Evolutionary conservation across 1,140 invertebrate species (phyloP).

Genomic region (Habropoda laboriosa): DNA sequence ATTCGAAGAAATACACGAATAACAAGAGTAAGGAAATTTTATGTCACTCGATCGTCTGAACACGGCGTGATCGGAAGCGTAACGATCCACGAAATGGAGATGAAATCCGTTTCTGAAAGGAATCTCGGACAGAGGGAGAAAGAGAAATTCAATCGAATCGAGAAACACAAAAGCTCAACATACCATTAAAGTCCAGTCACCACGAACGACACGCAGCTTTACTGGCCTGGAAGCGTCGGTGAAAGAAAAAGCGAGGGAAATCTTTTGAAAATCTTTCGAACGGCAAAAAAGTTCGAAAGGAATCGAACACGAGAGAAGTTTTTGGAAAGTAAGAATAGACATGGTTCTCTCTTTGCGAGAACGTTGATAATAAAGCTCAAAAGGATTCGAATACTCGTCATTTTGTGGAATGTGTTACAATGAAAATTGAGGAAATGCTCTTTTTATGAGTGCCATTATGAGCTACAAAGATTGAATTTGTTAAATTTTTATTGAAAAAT

Average conservation of each 20-base stretch:
- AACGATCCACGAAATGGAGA: not conserved
- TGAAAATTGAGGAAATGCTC: no score
- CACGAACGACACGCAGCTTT: not conserved
- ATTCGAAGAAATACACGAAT: not conserved
- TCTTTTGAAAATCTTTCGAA: not conserved
- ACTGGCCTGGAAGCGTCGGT: not conserved
- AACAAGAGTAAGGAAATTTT: not conserved
- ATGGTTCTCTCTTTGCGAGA: no score
- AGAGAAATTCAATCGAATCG: constrained; percentile 7
- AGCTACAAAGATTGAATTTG: no score
- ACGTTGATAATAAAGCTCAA: no score
- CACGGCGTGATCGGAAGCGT: not conserved
- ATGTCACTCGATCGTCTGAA: not conserved
- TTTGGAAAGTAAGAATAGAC: no score
- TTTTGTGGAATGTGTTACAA: no score
- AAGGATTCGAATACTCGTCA: no score
- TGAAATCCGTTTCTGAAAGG: not conserved
- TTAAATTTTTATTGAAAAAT: no score
- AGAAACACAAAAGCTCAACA: constrained; percentile 1
- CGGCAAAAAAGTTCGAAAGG: not conserved
- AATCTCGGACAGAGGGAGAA: not conserved
- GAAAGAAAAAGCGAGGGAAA: no score
- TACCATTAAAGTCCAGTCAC: not conserved
- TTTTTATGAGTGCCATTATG: no score
- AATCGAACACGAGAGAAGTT: not conserved